phyloP scores from a whole-genome alignment of 2,113 vertebrate genomes.

The chimpanzee (Pan troglodytes) region NHGRI_mPanTro3-v2.1_pri NC_072404.2:129988501-129989000 shows the following conservation, averaged over 20 bases:
- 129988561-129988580: conserved; percentile 79
- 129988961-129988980: conserved; percentile 81
- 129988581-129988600: conserved; percentile 73
- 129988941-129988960: conserved; percentile 84
- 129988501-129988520: conserved; percentile 92
- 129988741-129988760: neutral
- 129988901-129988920: conserved; percentile 84
- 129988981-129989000: conserved; percentile 86
- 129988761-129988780: conserved; percentile 32
- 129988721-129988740: conserved; percentile 51
- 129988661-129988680: conserved; percentile 67
- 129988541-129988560: conserved; percentile 84
- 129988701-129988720: neutral
- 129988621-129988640: conserved; percentile 69
- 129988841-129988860: conserved; percentile 82
- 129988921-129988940: conserved; percentile 76
- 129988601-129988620: conserved; percentile 78
- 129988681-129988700: conserved; percentile 47
- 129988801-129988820: conserved; percentile 59
- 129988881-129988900: conserved; percentile 74
- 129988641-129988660: conserved; percentile 68
- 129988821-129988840: conserved; percentile 79
- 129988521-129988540: conserved; percentile 86
- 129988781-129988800: neutral
- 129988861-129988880: conserved; percentile 81